Evolutionary conservation across 1,140 invertebrate genomes (phyloP).

Genomic region (Drosophila carrolli): DNA sequence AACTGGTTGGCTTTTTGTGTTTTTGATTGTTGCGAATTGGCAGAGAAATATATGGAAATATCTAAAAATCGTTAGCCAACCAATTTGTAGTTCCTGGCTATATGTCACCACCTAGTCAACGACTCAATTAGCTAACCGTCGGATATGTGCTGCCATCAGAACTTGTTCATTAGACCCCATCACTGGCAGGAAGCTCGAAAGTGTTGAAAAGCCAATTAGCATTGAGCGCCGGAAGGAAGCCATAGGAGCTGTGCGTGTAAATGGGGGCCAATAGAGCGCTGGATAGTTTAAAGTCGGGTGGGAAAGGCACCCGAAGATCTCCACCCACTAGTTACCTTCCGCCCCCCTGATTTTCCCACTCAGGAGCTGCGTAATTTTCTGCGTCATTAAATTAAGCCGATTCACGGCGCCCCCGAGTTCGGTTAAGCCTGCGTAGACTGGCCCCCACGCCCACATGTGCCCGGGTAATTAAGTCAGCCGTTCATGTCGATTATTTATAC

Average conservation of each 20-base stretch:
- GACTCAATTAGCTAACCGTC: slow-evolving; percentile 78
- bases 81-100: slow-evolving; percentile 50
- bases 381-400: slow-evolving; percentile 84
- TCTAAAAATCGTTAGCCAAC: background rate
- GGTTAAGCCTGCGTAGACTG: slow-evolving; percentile 44
- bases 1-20: too few species aligned
- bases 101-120: slow-evolving; percentile 76
- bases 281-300: slow-evolving; percentile 57
- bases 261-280: slow-evolving; percentile 35
- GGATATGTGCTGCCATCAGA: slow-evolving; percentile 73
- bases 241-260: slow-evolving; percentile 70
- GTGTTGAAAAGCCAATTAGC: slow-evolving; percentile 83
- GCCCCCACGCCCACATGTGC: slow-evolving; percentile 7
- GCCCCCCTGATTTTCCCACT: background rate
- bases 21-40: too few species aligned
- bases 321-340: slow-evolving; percentile 13
- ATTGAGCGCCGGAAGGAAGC: slow-evolving; percentile 74
- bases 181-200: slow-evolving; percentile 65
- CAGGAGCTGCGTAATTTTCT: slow-evolving; percentile 79
- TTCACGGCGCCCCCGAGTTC: slow-evolving; percentile 41
- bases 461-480: slow-evolving; percentile 67
- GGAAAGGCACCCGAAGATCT: slow-evolving; percentile 29
- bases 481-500: slow-evolving; percentile 64
- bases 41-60: too few species aligned
- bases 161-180: slow-evolving; percentile 67